Evolutionary conservation across 2,888 invertebrate genomes (phyloP).

Genomic region (Hypsopygia costalis): DNA sequence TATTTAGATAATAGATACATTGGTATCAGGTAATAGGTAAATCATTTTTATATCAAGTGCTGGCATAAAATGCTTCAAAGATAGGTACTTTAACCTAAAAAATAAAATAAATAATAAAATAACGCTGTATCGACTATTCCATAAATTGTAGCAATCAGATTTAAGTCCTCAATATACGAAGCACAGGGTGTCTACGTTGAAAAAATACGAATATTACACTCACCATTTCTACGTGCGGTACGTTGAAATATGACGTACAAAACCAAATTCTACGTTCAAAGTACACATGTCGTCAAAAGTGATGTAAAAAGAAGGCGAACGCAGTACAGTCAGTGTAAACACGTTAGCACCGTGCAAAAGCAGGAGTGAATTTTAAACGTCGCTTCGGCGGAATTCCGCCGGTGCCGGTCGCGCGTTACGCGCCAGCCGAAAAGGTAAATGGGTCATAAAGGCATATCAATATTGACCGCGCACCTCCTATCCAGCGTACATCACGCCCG

Average conservation of each 20-base stretch:
- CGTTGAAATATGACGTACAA: neutral
- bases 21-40: no score
- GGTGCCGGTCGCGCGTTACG: constrained; percentile 34
- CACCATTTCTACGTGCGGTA: neutral
- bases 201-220: no score
- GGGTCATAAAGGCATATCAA: constrained; percentile 75
- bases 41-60: no score
- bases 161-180: no score
- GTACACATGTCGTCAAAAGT: neutral
- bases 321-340: constrained; percentile 32
- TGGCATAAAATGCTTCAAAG: no score
- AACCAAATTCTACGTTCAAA: neutral
- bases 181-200: no score
- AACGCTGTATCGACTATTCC: no score
- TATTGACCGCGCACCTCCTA: constrained; percentile 66
- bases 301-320: neutral
- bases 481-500: constrained; percentile 56
- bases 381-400: constrained; percentile 52
- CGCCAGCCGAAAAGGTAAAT: constrained; percentile 66
- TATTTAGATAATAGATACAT: no score
- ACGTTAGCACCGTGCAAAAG: constrained; percentile 43
- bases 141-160: no score
- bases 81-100: no score
- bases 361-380: constrained; percentile 55
- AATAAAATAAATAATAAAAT: no score